A percentile compares a stretch with the other conserved stretches of the same genome.
Evolutionary conservation across 2,888 invertebrate genomes (phyloP).

Genomic region (Drosophila maculinotata): DNA sequence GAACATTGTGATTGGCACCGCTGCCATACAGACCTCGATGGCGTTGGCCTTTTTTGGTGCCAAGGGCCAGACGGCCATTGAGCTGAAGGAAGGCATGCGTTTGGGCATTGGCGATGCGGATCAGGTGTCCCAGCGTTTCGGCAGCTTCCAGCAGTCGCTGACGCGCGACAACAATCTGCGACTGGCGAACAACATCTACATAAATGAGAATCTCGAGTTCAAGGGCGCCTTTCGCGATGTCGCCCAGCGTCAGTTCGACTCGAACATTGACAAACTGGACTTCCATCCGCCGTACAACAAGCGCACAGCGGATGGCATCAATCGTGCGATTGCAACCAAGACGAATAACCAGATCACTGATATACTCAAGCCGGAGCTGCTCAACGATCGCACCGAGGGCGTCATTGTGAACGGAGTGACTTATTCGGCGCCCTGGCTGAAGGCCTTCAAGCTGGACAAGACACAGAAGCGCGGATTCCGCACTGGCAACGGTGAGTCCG

Average conservation of each 20-base stretch:
- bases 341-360: conserved; percentile 93
- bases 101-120: conserved; percentile 73
- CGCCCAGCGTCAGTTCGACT: conserved; percentile 88
- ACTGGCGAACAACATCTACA: conserved; percentile 91
- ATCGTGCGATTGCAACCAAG: conserved; percentile 91
- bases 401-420: conserved; percentile 80
- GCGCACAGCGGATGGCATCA: conserved; percentile 88
- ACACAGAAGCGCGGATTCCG: conserved; percentile 74
- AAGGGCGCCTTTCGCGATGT: conserved; percentile 87
- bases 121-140: conserved; percentile 74
- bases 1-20: conserved; percentile 90
- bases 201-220: conserved; percentile 87
- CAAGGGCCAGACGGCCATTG: conserved; percentile 87
- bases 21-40: conserved; percentile 90
- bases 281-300: conserved; percentile 86
- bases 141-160: conserved; percentile 74
- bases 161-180: conserved; percentile 83
- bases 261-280: conserved; percentile 88
- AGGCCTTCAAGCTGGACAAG: conserved; percentile 77
- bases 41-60: conserved; percentile 91
- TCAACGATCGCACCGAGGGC: conserved; percentile 81
- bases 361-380: conserved; percentile 87
- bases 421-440: conserved; percentile 79
- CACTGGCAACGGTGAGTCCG: conserved; percentile 68
- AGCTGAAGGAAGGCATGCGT: conserved; percentile 87